A percentile compares a stretch with the other conserved stretches of the same genome.
phyloP scores from a whole-genome alignment of 2,113 vertebrate species.

The Aix galericulata region DNA sequence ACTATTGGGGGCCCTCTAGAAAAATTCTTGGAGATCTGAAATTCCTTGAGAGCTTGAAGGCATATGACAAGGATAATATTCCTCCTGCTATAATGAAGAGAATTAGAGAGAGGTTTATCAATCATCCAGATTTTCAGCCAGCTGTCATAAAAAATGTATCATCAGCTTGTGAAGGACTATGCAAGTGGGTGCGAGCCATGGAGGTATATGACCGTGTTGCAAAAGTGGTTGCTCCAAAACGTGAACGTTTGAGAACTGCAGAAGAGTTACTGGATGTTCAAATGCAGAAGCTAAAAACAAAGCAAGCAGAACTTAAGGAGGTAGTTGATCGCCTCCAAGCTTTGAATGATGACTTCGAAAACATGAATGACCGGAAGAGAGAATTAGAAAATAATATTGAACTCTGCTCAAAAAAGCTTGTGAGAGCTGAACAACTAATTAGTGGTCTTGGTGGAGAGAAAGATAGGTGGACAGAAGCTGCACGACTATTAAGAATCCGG shows the following conservation, averaged over 20 bases:
- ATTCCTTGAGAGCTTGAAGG: conserved; percentile 89
- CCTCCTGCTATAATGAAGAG: conserved; percentile 81
- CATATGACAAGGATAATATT: conserved; percentile 90
- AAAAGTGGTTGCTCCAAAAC: conserved; percentile 90
- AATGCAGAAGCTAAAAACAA: conserved; percentile 83
- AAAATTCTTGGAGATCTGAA: conserved; percentile 90
- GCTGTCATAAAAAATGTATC: conserved; percentile 90
- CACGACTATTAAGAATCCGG: conserved; percentile 75
- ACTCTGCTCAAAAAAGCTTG: conserved; percentile 87
- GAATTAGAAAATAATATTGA: conserved; percentile 87
- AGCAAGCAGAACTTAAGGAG: conserved; percentile 86
- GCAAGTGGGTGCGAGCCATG: conserved; percentile 94
- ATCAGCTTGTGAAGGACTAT: conserved; percentile 92
- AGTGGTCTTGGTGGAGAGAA: conserved; percentile 92
- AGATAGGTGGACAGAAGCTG: conserved; percentile 90
- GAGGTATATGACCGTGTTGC: conserved; percentile 90
- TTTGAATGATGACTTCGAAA: conserved; percentile 82
- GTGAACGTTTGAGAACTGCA: conserved; percentile 79
- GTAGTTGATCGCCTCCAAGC: conserved; percentile 84
- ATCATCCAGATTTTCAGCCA: conserved; percentile 89
- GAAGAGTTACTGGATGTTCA: conserved; percentile 79
- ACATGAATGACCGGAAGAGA: conserved; percentile 85
- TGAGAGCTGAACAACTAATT: conserved; percentile 89
- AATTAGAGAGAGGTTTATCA: conserved; percentile 88
- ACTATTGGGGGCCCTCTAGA: conserved; percentile 90